Evolutionary conservation across 2,113 vertebrate genomes (phyloP), one percentile per base, ranked within the genome.

Genomic region (Myrmophylax atrothorax): DNA sequence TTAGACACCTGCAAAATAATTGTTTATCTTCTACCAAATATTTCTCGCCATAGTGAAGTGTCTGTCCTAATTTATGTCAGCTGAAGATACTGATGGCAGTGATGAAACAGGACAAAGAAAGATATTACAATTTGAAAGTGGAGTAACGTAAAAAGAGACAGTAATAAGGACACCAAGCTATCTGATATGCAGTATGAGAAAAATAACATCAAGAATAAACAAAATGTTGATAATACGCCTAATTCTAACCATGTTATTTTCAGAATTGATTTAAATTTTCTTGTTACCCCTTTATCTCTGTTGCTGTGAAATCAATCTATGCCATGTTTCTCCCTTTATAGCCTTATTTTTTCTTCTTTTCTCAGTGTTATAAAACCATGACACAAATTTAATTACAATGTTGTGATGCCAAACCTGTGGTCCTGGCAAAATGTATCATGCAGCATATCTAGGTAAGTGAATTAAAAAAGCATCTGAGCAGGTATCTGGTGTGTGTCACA

Each of bases 401-500:
- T 92, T 96, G 92, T 98, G 95, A 97, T 97, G 94, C 96, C 98
- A 97, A 98, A 97, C 96, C 94, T 96, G 94, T 97, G 96, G 97
- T 98, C 97, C 93, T 97, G 97, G 98, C 96, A 91, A 98, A 97
- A 96, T 96, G 93, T 96, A 97, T 98, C 98, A 97, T 97, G 92
- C 92, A 97, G 94, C 68, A 95, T 97, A 97, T 98, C 97, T 96
- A 96, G 96, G 97, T 99, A 99, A 99, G 89, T 98, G 98, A 98
- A 98, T 98, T 99, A 98, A 97, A 97, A 97, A 91, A 95, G 93
- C 97, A 98, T 98, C 97, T 98, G 97, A 98, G 95, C 97, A 98
- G 97, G 98, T 98, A 98, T 99, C 98, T 99, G 99, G 98, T 98
- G 97, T 98, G 97, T 98, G 98, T 99, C 98, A 98, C 93, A 69